A percentile compares a stretch with the other conserved stretches of the same genome.
These are phyloP conservation scores for Zaprionus bogoriensis DNA, from an alignment of 2,888 invertebrate genomes.

Conservation along the genomic window DNA sequence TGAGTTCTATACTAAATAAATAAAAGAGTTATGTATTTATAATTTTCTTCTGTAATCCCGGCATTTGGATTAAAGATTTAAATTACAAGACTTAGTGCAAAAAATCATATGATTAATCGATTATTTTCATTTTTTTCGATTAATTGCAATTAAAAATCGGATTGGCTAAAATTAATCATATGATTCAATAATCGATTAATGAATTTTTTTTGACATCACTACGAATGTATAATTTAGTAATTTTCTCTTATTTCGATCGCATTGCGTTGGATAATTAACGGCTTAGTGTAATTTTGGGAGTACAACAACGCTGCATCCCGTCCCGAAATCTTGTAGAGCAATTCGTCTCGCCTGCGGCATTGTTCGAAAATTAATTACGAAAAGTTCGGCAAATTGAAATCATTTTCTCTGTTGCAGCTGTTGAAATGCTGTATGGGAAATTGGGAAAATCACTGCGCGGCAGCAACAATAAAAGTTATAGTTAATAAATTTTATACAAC, in stretches of 20 bases:
- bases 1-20: no score
- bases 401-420: not conserved
- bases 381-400: not conserved
- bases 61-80: no score
- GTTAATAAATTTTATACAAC: conserved; percentile 31
- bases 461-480: conserved; percentile 4
- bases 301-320: not conserved
- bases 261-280: conserved; percentile 57
- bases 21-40: no score
- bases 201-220: no score
- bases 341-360: not conserved
- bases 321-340: conserved; percentile 1
- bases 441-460: no score
- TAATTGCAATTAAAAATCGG: no score
- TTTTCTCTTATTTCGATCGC: conserved; percentile 25
- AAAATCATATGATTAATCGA: no score
- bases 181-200: no score
- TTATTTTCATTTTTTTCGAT: no score
- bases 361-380: conserved; percentile 5
- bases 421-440: not conserved
- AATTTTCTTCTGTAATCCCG: no score
- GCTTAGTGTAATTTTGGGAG: not conserved
- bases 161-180: no score
- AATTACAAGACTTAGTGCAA: no score
- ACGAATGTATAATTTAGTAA: conserved; percentile 46